Percentiles rank a stretch among this genome's conserved stretches.
These are phyloP conservation scores for Cryptoprocta ferox DNA, from an alignment of 2,797 vertebrate species.

Conservation along the genomic window DNA sequence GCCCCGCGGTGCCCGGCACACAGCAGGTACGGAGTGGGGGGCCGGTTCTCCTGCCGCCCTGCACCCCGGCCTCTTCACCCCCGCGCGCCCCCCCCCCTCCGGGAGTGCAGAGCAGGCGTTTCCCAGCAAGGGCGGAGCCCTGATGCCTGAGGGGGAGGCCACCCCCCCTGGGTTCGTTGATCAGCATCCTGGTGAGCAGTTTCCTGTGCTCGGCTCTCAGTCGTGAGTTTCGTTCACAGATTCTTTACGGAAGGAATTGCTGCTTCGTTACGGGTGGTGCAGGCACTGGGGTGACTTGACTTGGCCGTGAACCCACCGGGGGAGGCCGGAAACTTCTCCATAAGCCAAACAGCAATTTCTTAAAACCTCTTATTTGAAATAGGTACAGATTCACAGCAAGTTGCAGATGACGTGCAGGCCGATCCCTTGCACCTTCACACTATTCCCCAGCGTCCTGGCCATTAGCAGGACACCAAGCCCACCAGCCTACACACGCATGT, in stretches of 20 bases:
- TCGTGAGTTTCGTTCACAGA: conserved; percentile 77
- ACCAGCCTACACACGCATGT: fast-evolving
- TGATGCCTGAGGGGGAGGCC: not conserved
- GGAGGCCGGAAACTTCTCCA: not conserved
- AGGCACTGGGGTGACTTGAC: conserved; percentile 31
- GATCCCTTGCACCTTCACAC: no score
- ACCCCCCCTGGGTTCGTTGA: fast-evolving
- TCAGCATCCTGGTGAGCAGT: conserved; percentile 72
- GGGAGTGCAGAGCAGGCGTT: no score
- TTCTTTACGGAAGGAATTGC: conserved; percentile 64
- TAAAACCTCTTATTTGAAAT: not conserved
- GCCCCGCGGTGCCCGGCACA: not conserved
- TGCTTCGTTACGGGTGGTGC: conserved; percentile 60
- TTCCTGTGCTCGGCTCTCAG: conserved; percentile 74
- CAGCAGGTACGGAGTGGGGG: not conserved
- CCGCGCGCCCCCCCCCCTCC: fast-evolving
- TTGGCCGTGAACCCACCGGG: not conserved
- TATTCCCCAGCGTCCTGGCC: not conserved
- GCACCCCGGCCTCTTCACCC: not conserved
- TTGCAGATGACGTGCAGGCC: not conserved
- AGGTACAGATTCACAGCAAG: not conserved
- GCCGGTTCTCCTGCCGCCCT: not conserved
- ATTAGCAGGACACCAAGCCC: not conserved
- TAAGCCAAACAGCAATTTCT: not conserved
- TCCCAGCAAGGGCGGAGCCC: not conserved